These are phyloP conservation scores for Polyergus mexicanus DNA, from an alignment of 1,140 invertebrate genomes.

Conservation along the genomic window DNA sequence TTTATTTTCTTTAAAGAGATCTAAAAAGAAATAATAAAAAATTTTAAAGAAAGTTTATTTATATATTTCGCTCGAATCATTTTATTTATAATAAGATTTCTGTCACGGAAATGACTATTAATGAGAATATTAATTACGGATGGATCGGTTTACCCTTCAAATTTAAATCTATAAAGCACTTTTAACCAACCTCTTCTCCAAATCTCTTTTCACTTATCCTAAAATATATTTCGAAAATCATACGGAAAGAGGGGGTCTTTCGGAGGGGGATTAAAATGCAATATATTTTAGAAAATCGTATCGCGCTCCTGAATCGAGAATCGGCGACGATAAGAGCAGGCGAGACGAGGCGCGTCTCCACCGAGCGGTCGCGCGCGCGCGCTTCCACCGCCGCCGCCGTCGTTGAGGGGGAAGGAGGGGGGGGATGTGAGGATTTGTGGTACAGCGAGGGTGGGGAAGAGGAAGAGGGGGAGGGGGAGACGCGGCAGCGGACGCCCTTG, in stretches of 20 bases:
- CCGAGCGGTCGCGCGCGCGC: slow-evolving; percentile 65
- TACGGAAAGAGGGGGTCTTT: background rate
- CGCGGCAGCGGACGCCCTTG: slow-evolving; percentile 85
- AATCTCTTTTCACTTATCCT: no score
- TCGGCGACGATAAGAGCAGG: slow-evolving; percentile 40
- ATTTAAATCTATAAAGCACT: background rate
- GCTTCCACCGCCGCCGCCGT: slow-evolving; percentile 18
- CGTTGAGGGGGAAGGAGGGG: slow-evolving; percentile 22
- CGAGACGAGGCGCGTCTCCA: slow-evolving; percentile 50
- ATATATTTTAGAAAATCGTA: slow-evolving; percentile 46
- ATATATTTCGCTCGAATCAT: background rate
- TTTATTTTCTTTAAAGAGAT: background rate
- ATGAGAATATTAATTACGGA: background rate
- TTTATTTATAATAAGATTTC: background rate
- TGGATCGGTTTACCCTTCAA: background rate
- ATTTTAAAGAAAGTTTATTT: background rate
- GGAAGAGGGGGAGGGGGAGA: slow-evolving; percentile 48
- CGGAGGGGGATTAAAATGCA: background rate
- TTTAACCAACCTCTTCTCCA: no score
- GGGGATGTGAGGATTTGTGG: slow-evolving; percentile 52
- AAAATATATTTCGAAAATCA: background rate
- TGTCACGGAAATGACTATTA: background rate
- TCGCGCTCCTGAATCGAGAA: slow-evolving; percentile 63
- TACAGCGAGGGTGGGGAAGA: slow-evolving; percentile 21
- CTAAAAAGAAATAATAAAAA: background rate